Percentiles rank a stretch among this genome's conserved stretches.
Evolutionary conservation across 2,888 invertebrate genomes (phyloP).

Genomic region (Chalcosyrphus nemorum): DNA sequence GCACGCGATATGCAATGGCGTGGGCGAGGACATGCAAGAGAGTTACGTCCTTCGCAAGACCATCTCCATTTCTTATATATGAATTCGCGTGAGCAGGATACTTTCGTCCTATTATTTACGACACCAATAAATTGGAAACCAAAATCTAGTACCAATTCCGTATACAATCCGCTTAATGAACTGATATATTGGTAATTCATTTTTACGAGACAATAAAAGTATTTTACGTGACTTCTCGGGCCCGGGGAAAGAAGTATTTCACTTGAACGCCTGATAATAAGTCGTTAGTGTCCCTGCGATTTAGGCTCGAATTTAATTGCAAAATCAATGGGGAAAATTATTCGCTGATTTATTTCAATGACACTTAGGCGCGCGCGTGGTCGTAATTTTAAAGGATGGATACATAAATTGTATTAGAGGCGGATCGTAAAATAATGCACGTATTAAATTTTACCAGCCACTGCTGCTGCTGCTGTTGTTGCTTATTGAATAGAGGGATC

Average conservation of each 20-base stretch:
- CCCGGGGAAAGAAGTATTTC: neutral
- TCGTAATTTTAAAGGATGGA: constrained; percentile 3
- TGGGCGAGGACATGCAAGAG: neutral
- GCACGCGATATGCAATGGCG: neutral
- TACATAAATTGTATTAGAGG: neutral
- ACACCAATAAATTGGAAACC: constrained; percentile 45
- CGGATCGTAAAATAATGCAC: neutral
- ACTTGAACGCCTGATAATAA: constrained; percentile 19
- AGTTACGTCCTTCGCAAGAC: neutral
- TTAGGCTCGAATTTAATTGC: constrained; percentile 46
- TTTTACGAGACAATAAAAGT: constrained; percentile 46
- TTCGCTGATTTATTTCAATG: constrained; percentile 57
- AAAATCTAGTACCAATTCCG: constrained; percentile 21
- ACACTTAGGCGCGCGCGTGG: constrained; percentile 3
- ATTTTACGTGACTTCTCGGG: constrained; percentile 11
- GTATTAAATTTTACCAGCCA: constrained; percentile 3
- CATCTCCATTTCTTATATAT: neutral
- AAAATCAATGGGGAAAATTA: constrained; percentile 53
- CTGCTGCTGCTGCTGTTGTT: too few relatives aligned
- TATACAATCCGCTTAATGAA: constrained; percentile 55
- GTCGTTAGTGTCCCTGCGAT: constrained; percentile 4
- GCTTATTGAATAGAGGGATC: constrained; percentile 33
- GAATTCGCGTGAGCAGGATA: neutral
- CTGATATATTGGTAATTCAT: constrained; percentile 48
- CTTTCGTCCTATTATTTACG: constrained; percentile 36